phyloP scores from a whole-genome alignment of 2,113 vertebrate genomes.

The Erinaceus europaeus region DNA sequence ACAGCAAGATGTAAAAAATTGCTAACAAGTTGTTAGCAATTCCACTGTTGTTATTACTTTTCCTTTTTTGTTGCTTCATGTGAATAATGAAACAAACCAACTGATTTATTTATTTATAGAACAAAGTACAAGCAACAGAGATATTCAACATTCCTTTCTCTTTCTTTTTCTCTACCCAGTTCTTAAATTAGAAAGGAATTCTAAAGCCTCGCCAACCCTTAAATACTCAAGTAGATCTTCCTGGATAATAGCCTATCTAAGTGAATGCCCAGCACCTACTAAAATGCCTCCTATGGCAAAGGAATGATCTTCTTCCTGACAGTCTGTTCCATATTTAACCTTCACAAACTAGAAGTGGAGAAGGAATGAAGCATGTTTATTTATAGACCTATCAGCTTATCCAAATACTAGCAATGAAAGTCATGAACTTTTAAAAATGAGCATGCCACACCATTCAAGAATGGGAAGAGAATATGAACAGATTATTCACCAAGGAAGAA shows the following conservation, averaged over 20 bases:
- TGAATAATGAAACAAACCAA: conserved; percentile 8
- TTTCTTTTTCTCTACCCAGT: not conserved
- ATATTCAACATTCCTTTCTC: not conserved
- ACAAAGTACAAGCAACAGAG: not conserved
- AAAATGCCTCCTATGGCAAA: not conserved
- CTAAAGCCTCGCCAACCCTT: not conserved
- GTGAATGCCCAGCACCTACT: not conserved
- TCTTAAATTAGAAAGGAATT: conserved; percentile 33
- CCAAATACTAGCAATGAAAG: conserved; percentile 4
- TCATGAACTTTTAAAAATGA: conserved; percentile 1
- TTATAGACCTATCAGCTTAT: not conserved
- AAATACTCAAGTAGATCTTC: conserved; percentile 2
- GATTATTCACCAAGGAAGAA: no score
- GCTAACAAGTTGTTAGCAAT: not conserved
- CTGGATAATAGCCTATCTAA: not conserved
- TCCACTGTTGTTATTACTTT: not conserved
- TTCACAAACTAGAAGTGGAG: conserved; percentile 24
- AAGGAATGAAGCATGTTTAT: not conserved
- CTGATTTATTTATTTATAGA: not conserved
- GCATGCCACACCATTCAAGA: no score
- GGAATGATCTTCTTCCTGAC: not conserved
- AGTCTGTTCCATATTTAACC: not conserved
- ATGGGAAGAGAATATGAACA: no score
- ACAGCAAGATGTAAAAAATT: conserved; percentile 14
- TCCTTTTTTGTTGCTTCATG: not conserved